phyloP scores from a whole-genome alignment of 1,140 invertebrate species.

The Eufriesea mexicana region DNA sequence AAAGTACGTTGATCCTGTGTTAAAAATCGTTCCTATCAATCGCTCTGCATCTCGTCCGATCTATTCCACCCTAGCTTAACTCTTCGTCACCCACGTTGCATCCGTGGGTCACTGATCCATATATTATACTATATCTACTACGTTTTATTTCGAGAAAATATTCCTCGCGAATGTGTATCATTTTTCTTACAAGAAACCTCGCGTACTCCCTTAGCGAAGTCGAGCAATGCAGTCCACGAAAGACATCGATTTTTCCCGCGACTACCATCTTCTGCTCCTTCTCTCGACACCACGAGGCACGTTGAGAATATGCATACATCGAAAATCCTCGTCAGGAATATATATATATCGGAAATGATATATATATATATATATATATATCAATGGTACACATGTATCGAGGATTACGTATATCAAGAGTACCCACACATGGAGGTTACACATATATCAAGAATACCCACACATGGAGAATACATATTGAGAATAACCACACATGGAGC shows the following conservation, averaged over 20 bases:
- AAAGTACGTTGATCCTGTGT: too few species aligned
- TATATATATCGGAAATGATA: too few species aligned
- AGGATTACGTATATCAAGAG: too few species aligned
- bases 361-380: too few species aligned
- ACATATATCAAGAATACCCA: too few species aligned
- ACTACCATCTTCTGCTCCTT: background rate
- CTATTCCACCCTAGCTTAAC: background rate
- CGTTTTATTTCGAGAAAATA: background rate
- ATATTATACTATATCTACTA: background rate
- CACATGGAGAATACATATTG: too few species aligned
- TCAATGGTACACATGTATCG: too few species aligned
- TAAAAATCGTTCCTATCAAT: background rate
- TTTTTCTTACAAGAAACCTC: background rate
- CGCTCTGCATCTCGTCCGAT: background rate
- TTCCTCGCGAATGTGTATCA: background rate
- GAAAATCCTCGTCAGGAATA: too few species aligned
- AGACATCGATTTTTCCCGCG: constrained; percentile 17
- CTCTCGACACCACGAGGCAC: background rate
- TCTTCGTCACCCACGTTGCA: background rate
- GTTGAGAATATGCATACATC: background rate
- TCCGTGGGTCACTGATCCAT: background rate
- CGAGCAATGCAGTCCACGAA: background rate
- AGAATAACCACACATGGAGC: too few species aligned
- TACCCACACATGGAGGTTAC: too few species aligned
- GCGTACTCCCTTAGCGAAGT: background rate